Evolutionary conservation across 2,113 vertebrate species (phyloP).

Genomic region (Pangasianodon gigas): DNA sequence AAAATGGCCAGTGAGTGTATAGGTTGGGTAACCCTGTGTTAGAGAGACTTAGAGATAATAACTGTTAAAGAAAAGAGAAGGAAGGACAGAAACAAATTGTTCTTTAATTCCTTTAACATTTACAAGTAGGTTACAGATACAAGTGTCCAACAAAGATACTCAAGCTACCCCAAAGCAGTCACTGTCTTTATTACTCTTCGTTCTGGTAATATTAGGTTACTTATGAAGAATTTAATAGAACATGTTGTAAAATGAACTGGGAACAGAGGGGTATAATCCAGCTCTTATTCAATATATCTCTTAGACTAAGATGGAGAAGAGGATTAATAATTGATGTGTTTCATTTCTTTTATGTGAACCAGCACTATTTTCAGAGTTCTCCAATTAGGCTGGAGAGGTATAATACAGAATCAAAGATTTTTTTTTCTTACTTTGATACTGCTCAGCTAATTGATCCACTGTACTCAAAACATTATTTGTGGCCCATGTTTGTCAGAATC

Average conservation of each 20-base stretch:
- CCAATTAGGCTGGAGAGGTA: slow-evolving; percentile 38
- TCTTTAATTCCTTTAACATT: not conserved
- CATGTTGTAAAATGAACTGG: slow-evolving; percentile 22
- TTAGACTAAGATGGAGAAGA: slow-evolving; percentile 39
- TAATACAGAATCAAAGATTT: slow-evolving; percentile 18
- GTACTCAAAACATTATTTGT: not conserved
- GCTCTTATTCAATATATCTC: slow-evolving; percentile 42
- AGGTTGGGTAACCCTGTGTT: not conserved
- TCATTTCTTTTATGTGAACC: slow-evolving; percentile 47
- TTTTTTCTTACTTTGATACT: not conserved
- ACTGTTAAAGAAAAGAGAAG: not conserved
- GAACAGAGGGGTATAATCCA: slow-evolving; percentile 36
- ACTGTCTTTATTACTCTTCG: not conserved
- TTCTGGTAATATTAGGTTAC: slow-evolving; percentile 1
- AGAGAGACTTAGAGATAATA: not conserved
- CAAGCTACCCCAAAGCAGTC: not conserved
- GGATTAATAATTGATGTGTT: slow-evolving; percentile 43
- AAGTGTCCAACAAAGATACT: not conserved
- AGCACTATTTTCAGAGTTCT: slow-evolving; percentile 14
- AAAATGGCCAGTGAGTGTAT: not conserved
- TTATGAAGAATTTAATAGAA: slow-evolving; percentile 43
- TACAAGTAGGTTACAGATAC: not conserved
- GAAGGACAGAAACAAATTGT: not conserved
- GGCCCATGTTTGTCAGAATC: not conserved
- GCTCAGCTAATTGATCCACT: not conserved